Percentiles rank a stretch among this genome's conserved stretches.
phyloP scores from a whole-genome alignment of 2,797 vertebrate species.

The Microhierax caerulescens region DNA sequence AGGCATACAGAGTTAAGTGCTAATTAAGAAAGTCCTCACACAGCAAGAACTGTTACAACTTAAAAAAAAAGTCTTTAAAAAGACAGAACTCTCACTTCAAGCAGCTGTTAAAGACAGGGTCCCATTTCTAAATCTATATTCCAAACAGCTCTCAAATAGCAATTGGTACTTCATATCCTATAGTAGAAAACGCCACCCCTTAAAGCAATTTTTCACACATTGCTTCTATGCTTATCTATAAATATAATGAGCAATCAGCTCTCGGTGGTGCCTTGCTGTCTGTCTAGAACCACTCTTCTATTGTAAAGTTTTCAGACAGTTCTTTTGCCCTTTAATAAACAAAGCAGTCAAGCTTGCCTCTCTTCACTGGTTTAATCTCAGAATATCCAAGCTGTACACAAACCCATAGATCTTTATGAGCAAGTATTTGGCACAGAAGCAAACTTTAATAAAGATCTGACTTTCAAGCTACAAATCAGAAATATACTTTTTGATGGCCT shows the following conservation, averaged over 20 bases:
- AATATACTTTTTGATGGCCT: slow-evolving; percentile 21
- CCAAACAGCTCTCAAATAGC: neutral
- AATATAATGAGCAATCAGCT: slow-evolving; percentile 56
- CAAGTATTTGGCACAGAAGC: slow-evolving; percentile 40
- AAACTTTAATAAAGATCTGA: slow-evolving; percentile 43
- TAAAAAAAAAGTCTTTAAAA: neutral
- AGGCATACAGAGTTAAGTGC: neutral
- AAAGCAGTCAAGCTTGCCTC: slow-evolving; percentile 33
- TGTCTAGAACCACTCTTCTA: slow-evolving; percentile 59
- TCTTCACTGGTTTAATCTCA: slow-evolving; percentile 57
- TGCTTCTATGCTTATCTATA: slow-evolving; percentile 45
- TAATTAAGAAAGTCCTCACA: neutral
- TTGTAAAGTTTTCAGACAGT: slow-evolving; percentile 57
- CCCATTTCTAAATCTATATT: neutral
- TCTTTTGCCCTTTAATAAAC: slow-evolving; percentile 57
- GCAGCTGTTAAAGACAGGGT: neutral
- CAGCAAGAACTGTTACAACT: neutral
- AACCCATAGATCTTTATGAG: slow-evolving; percentile 55
- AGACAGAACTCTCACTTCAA: neutral
- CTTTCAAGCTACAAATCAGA: slow-evolving; percentile 56
- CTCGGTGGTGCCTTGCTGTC: slow-evolving; percentile 71
- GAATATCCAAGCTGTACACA: slow-evolving; percentile 37
- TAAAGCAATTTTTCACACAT: slow-evolving; percentile 37
- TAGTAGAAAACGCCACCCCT: neutral
- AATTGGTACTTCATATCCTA: neutral